Conservation (phyloP, 2,797 vertebrate genomes). For the Botia almorhae region DNA sequence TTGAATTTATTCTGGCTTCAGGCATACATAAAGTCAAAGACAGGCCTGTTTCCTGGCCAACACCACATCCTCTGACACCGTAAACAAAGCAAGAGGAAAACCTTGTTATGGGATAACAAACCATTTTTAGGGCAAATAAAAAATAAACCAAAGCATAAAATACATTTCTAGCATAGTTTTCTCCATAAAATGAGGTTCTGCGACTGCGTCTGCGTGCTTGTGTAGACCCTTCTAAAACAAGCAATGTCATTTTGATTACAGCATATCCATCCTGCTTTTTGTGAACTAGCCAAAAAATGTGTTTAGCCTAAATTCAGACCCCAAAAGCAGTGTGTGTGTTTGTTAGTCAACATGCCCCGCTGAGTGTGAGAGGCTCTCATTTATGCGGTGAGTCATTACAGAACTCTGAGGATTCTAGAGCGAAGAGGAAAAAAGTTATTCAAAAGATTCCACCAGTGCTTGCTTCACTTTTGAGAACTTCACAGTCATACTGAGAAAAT, state of each 20-base stretch:
- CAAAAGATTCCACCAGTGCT: constrained; percentile 31
- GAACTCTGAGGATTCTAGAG: constrained; percentile 33
- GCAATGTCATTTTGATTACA: constrained; percentile 31
- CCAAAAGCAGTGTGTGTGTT: constrained; percentile 21
- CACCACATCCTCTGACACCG: constrained; percentile 17
- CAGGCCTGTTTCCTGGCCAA: constrained; percentile 28
- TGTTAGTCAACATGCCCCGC: constrained; percentile 41
- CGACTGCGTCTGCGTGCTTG: background rate
- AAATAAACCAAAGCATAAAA: background rate
- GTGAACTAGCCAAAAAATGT: constrained; percentile 9
- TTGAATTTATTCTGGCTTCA: constrained; percentile 39
- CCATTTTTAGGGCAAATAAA: constrained; percentile 3
- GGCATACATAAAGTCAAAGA: constrained; percentile 47
- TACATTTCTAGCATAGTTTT: background rate
- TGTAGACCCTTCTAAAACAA: background rate
- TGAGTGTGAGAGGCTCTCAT: constrained; percentile 33
- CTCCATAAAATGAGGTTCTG: background rate
- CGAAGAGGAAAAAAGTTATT: constrained; percentile 23
- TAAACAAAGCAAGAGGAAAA: constrained; percentile 37
- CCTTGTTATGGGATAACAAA: constrained; percentile 15
- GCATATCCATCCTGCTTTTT: constrained; percentile 6
- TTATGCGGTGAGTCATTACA: constrained; percentile 30
- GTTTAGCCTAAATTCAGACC: constrained; percentile 16
- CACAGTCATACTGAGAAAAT: constrained; percentile 31
- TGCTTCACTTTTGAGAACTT: constrained; percentile 44